Base-by-base conservation (phyloP, 2,888 invertebrate species). In the Scaptomyza polygonia region DNA sequence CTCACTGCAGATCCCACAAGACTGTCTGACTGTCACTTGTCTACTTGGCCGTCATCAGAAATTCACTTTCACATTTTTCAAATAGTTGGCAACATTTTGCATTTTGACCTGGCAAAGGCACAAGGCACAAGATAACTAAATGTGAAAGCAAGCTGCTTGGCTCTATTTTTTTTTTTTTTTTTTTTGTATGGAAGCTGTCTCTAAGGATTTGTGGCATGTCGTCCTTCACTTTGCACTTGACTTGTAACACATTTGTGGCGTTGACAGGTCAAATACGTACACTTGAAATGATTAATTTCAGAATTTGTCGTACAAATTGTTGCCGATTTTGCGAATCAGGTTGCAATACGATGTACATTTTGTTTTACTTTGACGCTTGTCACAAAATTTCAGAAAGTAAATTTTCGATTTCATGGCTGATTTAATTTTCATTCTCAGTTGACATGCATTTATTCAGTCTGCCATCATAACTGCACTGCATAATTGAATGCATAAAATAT, bases 261-360 rank as follows among this genome's bases (percentile, higher is more conserved):
- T 45, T 78, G 84, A 75, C 79, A 78, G 66, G 44, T 27, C 59
- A 56, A 61, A 30, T 51, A 64, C 43, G 27, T 51, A 64, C 43
- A 44, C 44, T 67, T 51, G 66, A 59, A 70, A 54, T 79, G 83
- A 82, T 82, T 82, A 77, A 77, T 77, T 66, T 66, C 45, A 69
- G 43, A 68, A 73, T 67, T 79, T 81, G 68, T 61, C 44, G 42
- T 45, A 69, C 67, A 76, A 82, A 72, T 72, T 82, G 83, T 49
- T 56, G 43, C 12, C 18, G 36, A 44, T 72, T 56, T 32, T 40
- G 34, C 40, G 44, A 73, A 77, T 54, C 53, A 53, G 16, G 44
- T 39, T 51, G 25, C 16, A 16, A 42, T 43, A 36, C 25, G 40
- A 25, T 54, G 51, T 44, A 21, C 18, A 21, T 9, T 36, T 57